Evolutionary conservation across 2,113 vertebrate genomes (phyloP), one percentile per base, ranked within the genome.

Genomic region (Zootoca vivipara): DNA sequence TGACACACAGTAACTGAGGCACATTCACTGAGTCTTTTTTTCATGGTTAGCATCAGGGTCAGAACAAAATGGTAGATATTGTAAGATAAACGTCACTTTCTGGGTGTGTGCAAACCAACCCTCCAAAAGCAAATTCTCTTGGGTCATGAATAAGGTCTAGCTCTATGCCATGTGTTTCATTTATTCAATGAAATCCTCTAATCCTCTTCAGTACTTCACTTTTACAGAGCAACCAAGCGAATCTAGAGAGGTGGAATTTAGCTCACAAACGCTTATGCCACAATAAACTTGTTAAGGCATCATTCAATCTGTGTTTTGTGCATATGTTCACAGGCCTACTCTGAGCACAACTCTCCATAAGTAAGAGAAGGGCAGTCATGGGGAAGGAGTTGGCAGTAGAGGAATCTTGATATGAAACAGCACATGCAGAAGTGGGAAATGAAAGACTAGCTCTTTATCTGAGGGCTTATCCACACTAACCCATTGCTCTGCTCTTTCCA

Each of bases 151-250:
- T 30, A 40, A 82, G 33, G n/a, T 85, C 58, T 85, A 83, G 3
- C 67, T 89, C 82, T 12, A 4, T 18, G 0, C 7, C 30, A 9
- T 86, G 24, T 87, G 90, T 79, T 92, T 33, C 58, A 89, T 13
- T 26, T 2, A 1, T 46, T 35, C 26, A 83, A 70, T 22, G 82
- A 64, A 52, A 56, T 84, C 40, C 69, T 73, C 42, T 3, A 46
- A 33, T 40, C 3, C 0, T 56, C 7, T 4, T 82, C 77, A 28
- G 77, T n/a, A 86, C n/a, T 69, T 35, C 16, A 30, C 72, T 42
- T 3, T 26, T 30, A 46, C 42, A 86, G 89, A 92, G 52, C 20
- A 90, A 30, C 24, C 22, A 52, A 81, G 82, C 38, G n/a, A 40
- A 28, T 89, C 75, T 1, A 67, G 65, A 15, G 24, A 83, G 70